These are phyloP conservation scores for Drosophila nigricruria DNA, from an alignment of 2,888 invertebrate species.

Conservation along the genomic window DNA sequence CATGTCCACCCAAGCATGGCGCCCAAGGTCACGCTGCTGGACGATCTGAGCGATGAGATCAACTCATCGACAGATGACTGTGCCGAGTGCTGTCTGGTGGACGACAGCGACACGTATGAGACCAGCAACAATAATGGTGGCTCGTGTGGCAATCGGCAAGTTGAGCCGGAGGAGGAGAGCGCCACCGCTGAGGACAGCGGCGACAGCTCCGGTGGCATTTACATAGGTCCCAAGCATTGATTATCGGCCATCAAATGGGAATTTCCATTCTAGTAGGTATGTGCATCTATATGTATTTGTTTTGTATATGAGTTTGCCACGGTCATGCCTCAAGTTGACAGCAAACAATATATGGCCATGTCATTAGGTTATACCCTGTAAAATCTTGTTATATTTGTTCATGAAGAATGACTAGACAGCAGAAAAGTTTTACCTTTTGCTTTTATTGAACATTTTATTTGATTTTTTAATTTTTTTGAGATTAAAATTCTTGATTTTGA, in stretches of 20 bases:
- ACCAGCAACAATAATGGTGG: conserved; percentile 51
- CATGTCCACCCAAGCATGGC: conserved; percentile 39
- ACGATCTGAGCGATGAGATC: conserved; percentile 71
- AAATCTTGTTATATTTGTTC: neutral
- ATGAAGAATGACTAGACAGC: neutral
- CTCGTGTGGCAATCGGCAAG: conserved; percentile 26
- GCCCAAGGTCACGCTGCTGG: conserved; percentile 78
- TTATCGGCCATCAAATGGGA: conserved; percentile 65
- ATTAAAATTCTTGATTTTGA: neutral
- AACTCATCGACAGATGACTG: conserved; percentile 73
- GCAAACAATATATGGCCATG: neutral
- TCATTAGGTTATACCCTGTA: neutral
- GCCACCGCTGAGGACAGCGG: conserved; percentile 62
- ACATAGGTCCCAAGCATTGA: conserved; percentile 68
- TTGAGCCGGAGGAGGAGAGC: conserved; percentile 43
- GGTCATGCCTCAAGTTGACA: neutral
- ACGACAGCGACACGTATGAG: conserved; percentile 70
- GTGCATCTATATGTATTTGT: conserved; percentile 4
- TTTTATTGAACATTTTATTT: neutral
- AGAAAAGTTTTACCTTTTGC: neutral
- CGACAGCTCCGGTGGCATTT: conserved; percentile 65
- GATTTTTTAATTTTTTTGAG: neutral
- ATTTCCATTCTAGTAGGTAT: conserved; percentile 61
- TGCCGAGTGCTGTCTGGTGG: conserved; percentile 70
- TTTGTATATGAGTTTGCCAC: conserved; percentile 3